Conservation (phyloP, 2,888 invertebrate species). For the Vesta saturnalis region DNA sequence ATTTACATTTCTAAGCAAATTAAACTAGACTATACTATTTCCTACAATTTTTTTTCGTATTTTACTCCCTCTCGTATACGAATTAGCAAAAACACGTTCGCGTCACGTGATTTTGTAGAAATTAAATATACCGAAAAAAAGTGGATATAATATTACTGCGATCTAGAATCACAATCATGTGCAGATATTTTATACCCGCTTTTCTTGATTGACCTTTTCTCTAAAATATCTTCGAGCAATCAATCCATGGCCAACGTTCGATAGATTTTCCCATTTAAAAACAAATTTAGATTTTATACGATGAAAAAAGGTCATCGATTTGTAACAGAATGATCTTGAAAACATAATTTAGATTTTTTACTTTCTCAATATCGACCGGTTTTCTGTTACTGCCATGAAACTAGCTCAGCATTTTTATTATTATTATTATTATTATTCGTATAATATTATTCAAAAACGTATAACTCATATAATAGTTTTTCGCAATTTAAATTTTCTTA, state of each 20-base stretch:
- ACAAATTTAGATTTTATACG: constrained; percentile 1
- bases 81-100: constrained; percentile 26
- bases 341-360: constrained; percentile 19
- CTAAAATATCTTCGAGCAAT: constrained; percentile 24
- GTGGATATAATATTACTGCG: constrained; percentile 26
- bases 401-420: constrained; percentile 4
- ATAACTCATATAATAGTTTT: no score
- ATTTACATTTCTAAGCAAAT: constrained; percentile 39
- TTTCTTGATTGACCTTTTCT: constrained; percentile 29
- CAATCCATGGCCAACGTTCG: constrained; percentile 16
- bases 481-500: no score
- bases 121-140: constrained; percentile 24
- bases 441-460: no score
- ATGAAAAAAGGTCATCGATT: constrained; percentile 20
- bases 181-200: constrained; percentile 28
- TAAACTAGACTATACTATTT: constrained; percentile 29
- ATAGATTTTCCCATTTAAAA: neutral
- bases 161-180: constrained; percentile 24
- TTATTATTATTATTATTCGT: neutral
- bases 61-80: neutral
- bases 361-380: constrained; percentile 29
- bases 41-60: constrained; percentile 21
- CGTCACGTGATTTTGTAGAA: constrained; percentile 27
- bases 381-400: constrained; percentile 21
- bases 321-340: constrained; percentile 22